Conservation (phyloP, 2,113 vertebrate species). For the Columbina picui region DNA sequence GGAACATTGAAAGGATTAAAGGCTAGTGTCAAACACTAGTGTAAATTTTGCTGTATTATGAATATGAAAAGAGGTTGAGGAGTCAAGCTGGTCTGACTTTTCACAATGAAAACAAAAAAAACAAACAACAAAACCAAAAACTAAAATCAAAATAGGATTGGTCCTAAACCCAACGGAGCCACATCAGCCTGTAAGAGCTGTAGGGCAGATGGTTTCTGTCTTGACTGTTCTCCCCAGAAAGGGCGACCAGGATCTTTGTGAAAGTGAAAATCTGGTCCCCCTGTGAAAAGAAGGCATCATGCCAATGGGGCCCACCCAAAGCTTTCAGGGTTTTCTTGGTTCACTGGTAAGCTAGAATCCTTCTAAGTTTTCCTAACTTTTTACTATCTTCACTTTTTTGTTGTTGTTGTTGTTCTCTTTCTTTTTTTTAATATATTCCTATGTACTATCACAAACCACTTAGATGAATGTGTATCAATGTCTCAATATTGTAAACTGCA, state of each 20-base stretch:
- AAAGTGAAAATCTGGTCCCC: background rate
- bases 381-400: background rate
- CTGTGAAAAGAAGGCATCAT: background rate
- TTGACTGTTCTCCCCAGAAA: background rate
- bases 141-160: background rate
- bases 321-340: fast-evolving
- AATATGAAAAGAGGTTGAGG: background rate
- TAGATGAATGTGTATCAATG: background rate
- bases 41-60: background rate
- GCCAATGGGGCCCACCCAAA: fast-evolving
- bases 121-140: fast-evolving
- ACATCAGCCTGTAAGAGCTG: background rate
- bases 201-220: background rate
- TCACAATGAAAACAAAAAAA: background rate
- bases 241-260: background rate
- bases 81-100: background rate
- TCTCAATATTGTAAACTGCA: background rate
- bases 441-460: background rate
- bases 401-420: background rate
- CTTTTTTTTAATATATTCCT: background rate
- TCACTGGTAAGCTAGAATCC: background rate
- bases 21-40: background rate
- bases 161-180: background rate
- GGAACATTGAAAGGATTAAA: background rate
- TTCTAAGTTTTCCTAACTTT: background rate